Evolutionary conservation across 2,797 vertebrate genomes (phyloP).

Genomic region (Chrysolophus pictus): DNA sequence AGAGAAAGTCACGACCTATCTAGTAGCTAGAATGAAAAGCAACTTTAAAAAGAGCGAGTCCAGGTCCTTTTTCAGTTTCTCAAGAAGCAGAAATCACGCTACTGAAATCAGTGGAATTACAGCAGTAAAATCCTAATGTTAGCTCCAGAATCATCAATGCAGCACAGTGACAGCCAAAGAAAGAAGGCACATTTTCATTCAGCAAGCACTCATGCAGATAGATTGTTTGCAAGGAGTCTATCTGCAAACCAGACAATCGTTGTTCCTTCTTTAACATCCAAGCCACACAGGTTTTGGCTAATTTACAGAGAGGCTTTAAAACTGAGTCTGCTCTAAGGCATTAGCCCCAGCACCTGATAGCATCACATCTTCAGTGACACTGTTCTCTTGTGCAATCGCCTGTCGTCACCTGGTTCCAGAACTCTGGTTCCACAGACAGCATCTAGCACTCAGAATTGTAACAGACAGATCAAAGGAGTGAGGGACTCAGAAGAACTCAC

Average conservation of each 20-base stretch:
- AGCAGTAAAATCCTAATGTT: not conserved
- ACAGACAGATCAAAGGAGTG: not conserved
- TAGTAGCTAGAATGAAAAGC: slow-evolving; percentile 35
- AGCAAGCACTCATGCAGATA: not conserved
- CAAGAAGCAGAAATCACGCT: not conserved
- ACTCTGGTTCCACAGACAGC: not conserved
- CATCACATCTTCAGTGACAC: fast-evolving
- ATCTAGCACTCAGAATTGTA: not conserved
- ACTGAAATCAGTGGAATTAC: not conserved
- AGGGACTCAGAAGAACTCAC: not conserved
- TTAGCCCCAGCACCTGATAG: not conserved
- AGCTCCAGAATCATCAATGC: not conserved
- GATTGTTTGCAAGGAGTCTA: not conserved
- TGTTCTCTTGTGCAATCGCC: not conserved
- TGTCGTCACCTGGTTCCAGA: not conserved
- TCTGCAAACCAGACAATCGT: not conserved
- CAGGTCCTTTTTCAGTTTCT: not conserved
- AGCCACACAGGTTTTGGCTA: not conserved
- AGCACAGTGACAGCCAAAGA: not conserved
- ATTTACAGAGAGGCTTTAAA: not conserved
- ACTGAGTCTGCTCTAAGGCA: not conserved
- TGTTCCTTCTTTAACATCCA: not conserved
- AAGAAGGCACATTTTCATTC: not conserved
- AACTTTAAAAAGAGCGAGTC: not conserved
- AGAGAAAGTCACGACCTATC: not conserved